Evolutionary conservation across 30 jellyfish, hydroid and myxozoan species (phyloP), one percentile per base, ranked within the genome.

Genomic region (Sanderia malayensis): DNA sequence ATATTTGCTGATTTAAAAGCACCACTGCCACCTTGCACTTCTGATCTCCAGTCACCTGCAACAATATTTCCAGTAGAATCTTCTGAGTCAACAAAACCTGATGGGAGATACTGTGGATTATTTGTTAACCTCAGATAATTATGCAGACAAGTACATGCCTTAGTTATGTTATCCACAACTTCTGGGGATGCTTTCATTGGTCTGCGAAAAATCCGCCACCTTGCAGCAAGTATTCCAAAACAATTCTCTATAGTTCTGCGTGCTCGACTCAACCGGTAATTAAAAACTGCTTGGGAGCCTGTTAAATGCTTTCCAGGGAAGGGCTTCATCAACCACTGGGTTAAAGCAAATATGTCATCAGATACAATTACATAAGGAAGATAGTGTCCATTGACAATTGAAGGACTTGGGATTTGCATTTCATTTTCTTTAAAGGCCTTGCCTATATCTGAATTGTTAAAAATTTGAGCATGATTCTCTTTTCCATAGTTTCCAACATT

Each of bases 391-490:
- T 8, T 15, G 11, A 41, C 55, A 41, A 41, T 41, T 41, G 55
- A 6, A 6, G 55, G 55, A 41, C 55, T 41, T 41, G 76, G 76
- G 76, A 64, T 64, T 25, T 21, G 27, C 76, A 64, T 64, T 21
- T 64, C 34, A 13, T 45, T 45, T 25, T 31, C 34, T 17, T 21
- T 64, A 45, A 64, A 64, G n/a, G 76, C 76, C 34, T 29, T 64
- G 76, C 59, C 76, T 28, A 64, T 61, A 11, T 61, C 73, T 15
- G 73, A n/a, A 61, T 28, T 61, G 53, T 61, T 61, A 53, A 61
- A 61, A 61, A 64, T 64, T 45, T 64, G 76, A 21, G 61, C 76
- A 28, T 64, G 59, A 32, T 64, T 64, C 30, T 64, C 76, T n/a
- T 45, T 64, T 45, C 76, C 76, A 64, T 21, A 64, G 76, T 64